Evolutionary conservation across 2,113 vertebrate species (phyloP).

Genomic region (Lasiurus borealis): DNA sequence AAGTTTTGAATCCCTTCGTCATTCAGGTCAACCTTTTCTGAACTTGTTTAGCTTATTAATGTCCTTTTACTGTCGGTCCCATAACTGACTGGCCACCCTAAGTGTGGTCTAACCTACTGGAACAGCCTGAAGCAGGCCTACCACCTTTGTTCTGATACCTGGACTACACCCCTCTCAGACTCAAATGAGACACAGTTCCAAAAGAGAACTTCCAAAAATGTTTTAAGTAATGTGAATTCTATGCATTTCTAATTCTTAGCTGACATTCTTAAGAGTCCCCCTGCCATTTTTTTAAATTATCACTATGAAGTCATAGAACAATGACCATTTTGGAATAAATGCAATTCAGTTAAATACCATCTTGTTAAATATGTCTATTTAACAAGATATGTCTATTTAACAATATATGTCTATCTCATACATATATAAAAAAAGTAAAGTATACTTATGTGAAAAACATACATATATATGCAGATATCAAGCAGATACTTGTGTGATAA

Average conservation of each 20-base stretch:
- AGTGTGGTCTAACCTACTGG: background rate
- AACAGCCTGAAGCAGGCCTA: background rate
- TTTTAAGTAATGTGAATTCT: background rate
- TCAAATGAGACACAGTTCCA: background rate
- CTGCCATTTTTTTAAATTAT: background rate
- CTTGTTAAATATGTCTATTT: conserved; percentile 24
- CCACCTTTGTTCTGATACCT: background rate
- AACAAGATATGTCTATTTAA: no score
- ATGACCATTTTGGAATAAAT: conserved; percentile 42
- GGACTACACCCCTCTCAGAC: background rate
- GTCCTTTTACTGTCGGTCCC: background rate
- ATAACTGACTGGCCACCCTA: background rate
- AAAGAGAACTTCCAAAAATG: conserved; percentile 2
- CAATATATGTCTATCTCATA: conserved; percentile 12
- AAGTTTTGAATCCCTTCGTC: background rate
- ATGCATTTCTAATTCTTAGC: no score
- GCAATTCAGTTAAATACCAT: background rate
- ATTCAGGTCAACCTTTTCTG: background rate
- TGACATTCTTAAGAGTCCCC: no score
- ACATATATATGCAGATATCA: background rate
- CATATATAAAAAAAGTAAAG: background rate
- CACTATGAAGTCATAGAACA: background rate
- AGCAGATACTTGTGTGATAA: background rate
- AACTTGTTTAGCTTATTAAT: background rate
- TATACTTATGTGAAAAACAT: background rate